Base-by-base conservation (phyloP, 2,888 invertebrate species). In the Pyralis farinalis region DNA sequence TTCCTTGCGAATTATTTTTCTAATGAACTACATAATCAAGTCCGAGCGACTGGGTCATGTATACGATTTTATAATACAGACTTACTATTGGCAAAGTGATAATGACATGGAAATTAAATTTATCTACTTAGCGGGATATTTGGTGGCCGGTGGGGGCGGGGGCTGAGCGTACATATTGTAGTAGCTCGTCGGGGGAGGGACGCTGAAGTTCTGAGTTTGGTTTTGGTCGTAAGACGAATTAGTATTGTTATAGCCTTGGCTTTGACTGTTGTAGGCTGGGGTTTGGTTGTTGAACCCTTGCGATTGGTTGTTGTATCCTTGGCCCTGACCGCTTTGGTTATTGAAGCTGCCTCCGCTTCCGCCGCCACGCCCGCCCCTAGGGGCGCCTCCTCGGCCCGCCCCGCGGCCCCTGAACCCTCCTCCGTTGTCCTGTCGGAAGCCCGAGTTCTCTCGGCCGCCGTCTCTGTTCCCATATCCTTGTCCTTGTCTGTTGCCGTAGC, bases 141-240 rank as follows among this genome's bases (percentile, higher is more conserved):
- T 65, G 12, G 43, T 54, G 7, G 55, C 63, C 1, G 77, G 77
- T 0, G 81, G 75, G 0, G 80, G 82, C 0, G 82, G 85, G 0
- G 84, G 87, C 36, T 82, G 82, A 0, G 83, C 55, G 41, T 87
- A 88, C 85, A 87, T 85, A 44, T 86, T 85, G 54, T 87, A 87
- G 51, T 83, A 85, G 52, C 71, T 76, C 1, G 72, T 76, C 1
- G 83, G 85, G 0, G 80, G 73, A 0, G 81, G 69, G 1, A 65
- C 61, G 34, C 43, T 53, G 60, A 58, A 73, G 37, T 43, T 49
- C 10, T 53, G 59, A 3, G 32, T 36, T 20, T 42, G 34, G 3
- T 40, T 36, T 27, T 28, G 39, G 7, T 27, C 33, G 33, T 33
- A 39, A 1, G 11, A 12, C 12, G 40, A 46, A 21, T 34, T 43